phyloP scores from a whole-genome alignment of 2,113 vertebrate genomes.

The Vulpes ferrilata region DNA sequence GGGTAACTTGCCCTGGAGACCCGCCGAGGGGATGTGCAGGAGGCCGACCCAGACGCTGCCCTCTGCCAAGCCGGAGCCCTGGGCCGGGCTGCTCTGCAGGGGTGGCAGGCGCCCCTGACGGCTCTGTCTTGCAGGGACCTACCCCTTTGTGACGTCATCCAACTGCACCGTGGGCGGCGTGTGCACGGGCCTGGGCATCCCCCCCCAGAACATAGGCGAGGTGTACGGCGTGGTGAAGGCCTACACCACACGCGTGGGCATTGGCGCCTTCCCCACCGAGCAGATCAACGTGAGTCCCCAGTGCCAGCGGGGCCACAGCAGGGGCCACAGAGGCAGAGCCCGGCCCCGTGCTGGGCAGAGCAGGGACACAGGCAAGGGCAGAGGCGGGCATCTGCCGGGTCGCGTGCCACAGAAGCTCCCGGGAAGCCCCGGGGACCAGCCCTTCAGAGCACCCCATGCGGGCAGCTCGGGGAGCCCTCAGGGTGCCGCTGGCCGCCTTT shows the following conservation, averaged over 20 bases:
- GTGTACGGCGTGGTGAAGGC: conserved; percentile 98
- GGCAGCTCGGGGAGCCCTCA: background rate
- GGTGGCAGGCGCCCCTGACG: background rate
- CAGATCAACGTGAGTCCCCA: conserved; percentile 94
- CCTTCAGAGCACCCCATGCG: too few relatives aligned
- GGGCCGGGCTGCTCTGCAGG: fast-evolving
- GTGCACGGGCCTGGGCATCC: conserved; percentile 96
- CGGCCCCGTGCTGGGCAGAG: background rate
- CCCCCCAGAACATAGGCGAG: conserved; percentile 95
- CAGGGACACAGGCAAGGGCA: background rate
- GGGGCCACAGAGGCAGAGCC: too few relatives aligned
- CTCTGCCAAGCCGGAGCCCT: background rate
- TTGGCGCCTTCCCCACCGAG: conserved; percentile 98
- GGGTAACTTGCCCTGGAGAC: too few relatives aligned
- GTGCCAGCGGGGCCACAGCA: fast-evolving
- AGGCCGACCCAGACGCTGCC: fast-evolving
- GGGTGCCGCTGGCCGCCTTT: background rate
- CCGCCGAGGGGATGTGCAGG: fast-evolving
- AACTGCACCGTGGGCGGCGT: conserved; percentile 98
- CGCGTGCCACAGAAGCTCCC: fast-evolving
- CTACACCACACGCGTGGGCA: conserved; percentile 97
- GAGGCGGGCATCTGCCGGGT: background rate
- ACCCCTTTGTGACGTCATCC: conserved; percentile 98
- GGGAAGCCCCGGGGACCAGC: too few relatives aligned
- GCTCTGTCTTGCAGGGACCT: conserved; percentile 91